phyloP scores from a whole-genome alignment of 1,140 invertebrate genomes.

The Drosophila oshimai region DNA sequence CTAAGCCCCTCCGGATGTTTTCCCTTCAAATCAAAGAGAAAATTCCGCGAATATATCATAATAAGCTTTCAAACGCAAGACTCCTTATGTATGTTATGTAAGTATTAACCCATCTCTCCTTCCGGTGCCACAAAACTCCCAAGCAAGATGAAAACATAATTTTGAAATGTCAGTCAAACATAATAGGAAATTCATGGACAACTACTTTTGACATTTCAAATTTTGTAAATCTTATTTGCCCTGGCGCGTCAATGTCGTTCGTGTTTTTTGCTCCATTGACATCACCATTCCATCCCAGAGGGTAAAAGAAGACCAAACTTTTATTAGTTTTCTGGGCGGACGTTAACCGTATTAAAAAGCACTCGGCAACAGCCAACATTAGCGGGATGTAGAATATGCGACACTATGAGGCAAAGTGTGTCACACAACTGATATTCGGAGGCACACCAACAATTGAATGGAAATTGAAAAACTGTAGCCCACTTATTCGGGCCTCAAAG shows the following conservation, averaged over 20 bases:
- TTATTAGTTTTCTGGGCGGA: constrained; percentile 68
- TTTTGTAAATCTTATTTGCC: constrained; percentile 59
- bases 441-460: constrained; percentile 27
- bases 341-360: constrained; percentile 68
- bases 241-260: constrained; percentile 45
- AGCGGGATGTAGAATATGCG: constrained; percentile 24
- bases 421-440: constrained; percentile 33
- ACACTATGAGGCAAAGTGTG: constrained; percentile 13
- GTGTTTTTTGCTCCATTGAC: constrained; percentile 26
- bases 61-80: neutral
- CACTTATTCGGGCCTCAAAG: constrained; percentile 54
- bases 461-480: constrained; percentile 54
- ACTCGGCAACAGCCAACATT: constrained; percentile 49
- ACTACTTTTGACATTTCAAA: constrained; percentile 29
- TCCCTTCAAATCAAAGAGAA: neutral
- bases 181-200: constrained; percentile 54
- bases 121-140: constrained; percentile 9
- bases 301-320: constrained; percentile 28
- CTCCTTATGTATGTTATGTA: no score
- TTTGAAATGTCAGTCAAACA: constrained; percentile 47
- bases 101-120: neutral
- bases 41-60: neutral
- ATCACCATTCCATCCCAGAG: constrained; percentile 24
- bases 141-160: constrained; percentile 24
- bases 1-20: neutral